Percentiles rank a stretch among this genome's conserved stretches.
These are phyloP conservation scores for Bolinopsis microptera DNA, from an alignment of 37 sponge, comb jelly and placozoan species.

Conservation along the genomic window DNA sequence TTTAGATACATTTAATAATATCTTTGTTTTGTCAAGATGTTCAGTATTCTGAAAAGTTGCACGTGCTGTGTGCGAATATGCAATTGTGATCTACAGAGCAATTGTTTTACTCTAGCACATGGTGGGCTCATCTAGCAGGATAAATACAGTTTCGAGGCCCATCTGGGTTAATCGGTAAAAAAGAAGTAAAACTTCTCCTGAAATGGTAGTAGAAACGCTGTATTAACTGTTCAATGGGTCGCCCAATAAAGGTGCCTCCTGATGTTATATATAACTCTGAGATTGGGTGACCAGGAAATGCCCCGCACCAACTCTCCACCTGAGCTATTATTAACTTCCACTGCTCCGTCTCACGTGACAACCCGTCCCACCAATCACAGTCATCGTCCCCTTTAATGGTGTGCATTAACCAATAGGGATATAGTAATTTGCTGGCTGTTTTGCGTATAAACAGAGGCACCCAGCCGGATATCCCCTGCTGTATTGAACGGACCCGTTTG, in stretches of 20 bases:
- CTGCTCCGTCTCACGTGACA: neutral
- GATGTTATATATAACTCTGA: neutral
- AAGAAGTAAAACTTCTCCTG: neutral
- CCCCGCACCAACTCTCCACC: neutral
- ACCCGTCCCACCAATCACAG: neutral
- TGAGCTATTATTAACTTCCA: neutral
- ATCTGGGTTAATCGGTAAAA: no score
- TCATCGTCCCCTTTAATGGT: neutral
- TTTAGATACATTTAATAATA: no score
- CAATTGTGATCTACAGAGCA: no score
- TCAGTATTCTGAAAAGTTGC: no score
- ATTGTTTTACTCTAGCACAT: no score
- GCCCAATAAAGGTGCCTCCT: neutral
- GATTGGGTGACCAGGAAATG: neutral
- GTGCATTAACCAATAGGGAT: neutral
- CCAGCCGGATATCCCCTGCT: neutral
- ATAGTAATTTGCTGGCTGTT: neutral
- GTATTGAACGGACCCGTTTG: neutral
- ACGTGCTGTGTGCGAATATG: no score
- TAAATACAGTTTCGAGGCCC: no score
- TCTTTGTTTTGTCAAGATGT: no score
- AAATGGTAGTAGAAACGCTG: neutral
- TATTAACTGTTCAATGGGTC: neutral
- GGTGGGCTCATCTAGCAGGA: no score
- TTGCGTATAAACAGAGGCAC: neutral